Evolutionary conservation across 2,797 vertebrate species (phyloP), one percentile per base, ranked within the genome.

Genomic region (Cryptoblepharus egeriae): DNA sequence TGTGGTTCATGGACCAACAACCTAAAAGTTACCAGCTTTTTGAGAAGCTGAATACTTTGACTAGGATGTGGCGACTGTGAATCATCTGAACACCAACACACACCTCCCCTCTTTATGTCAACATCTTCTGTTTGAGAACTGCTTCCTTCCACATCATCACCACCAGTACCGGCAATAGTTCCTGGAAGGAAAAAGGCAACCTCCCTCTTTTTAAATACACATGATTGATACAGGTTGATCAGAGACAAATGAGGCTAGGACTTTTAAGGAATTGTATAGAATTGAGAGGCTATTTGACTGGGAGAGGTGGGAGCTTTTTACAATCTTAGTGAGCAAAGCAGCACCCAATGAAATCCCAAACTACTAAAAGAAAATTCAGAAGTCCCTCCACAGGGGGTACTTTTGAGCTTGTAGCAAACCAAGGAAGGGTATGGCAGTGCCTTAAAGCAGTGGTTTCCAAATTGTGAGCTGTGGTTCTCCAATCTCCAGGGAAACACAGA

Each of bases 81-180:
- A 18, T 61, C 37, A 60, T 37, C 28, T 8, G 30, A 52, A 77
- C n/a, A 45, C 35, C 57, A 57, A 72, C 20, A 52, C 6, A 18
- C 63, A 68, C 39, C 70, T 69, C 39, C 77, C 55, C 37, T 68
- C 70, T 35, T 79, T 79, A 61, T 79, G 71, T 79, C 82, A 84
- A 79, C 76, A 79, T 64, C 71, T 75, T 75, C 57, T 77, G 67
- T 55, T 71, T 68, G 80, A 75, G 30, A 68, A 82, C 22, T 22
- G 7, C 45, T 28, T 75, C 64, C 57, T 80, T 80, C 72, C 77
- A 80, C 83, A 85, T 79, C 77, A 80, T 32, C 73, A 63, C 26
- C 13, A 15, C 49, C 49, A 52, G 5, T 67, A 28, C 65, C 11
- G 26, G 42, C 61, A 49, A 52, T 71, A 84, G 77, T 74, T 84